phyloP scores from a whole-genome alignment of 2,888 invertebrate genomes.

The Thera britannica region DNA sequence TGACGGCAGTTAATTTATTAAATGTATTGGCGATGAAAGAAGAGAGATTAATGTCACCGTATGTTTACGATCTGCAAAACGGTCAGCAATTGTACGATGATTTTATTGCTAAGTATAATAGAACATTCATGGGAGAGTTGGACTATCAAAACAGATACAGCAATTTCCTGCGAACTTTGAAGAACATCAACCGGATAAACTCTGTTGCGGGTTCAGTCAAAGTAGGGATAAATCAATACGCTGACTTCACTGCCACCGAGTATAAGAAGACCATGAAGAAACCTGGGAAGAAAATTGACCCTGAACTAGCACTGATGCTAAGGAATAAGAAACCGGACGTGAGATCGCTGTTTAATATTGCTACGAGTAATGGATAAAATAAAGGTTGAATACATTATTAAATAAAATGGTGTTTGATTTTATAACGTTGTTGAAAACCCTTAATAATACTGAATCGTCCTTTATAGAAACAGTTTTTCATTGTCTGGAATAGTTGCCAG shows the following conservation, averaged over 20 bases:
- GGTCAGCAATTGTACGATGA: constrained; percentile 46
- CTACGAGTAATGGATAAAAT: constrained; percentile 5
- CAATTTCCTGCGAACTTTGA: constrained; percentile 60
- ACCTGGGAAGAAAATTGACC: constrained; percentile 46
- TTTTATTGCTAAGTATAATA: constrained; percentile 50
- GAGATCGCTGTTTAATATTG: constrained; percentile 38
- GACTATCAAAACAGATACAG: constrained; percentile 57
- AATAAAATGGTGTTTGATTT: too few species aligned
- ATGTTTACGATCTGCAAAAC: constrained; percentile 46
- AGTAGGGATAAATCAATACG: constrained; percentile 58
- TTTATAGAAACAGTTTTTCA: too few species aligned
- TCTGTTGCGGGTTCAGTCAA: constrained; percentile 43
- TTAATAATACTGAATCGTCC: too few species aligned
- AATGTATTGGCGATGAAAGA: constrained; percentile 28
- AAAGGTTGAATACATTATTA: not conserved
- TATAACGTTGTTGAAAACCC: too few species aligned
- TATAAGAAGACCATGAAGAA: constrained; percentile 28
- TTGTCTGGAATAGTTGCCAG: too few species aligned
- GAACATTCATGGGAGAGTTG: constrained; percentile 46
- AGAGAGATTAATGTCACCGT: constrained; percentile 21
- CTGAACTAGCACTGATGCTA: constrained; percentile 45
- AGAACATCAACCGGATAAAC: constrained; percentile 59
- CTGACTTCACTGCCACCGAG: constrained; percentile 57
- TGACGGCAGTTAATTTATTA: constrained; percentile 33
- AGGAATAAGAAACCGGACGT: constrained; percentile 30